Evolutionary conservation across 2,113 vertebrate species (phyloP), one percentile per base, ranked within the genome.

Genomic region (Merops nubicus): DNA sequence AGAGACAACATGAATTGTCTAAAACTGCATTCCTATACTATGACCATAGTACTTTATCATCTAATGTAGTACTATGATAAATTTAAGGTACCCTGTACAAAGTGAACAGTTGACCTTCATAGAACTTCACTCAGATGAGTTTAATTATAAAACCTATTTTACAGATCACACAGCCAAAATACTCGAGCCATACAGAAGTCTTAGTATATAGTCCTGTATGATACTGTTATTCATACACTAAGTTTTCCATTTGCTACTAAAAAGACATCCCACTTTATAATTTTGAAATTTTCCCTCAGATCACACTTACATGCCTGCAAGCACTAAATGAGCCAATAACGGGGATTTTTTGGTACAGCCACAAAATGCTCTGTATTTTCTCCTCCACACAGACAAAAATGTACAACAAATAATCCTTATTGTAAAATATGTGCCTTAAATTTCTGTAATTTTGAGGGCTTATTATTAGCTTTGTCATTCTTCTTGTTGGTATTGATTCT

Each of bases 401-500:
- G 5, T 15, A 74, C 8, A 76, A 74, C 10, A 77, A 10, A 51
- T 3, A 80, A 63, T 31, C 57, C 31, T 89, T 76, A 56, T 11
- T 3, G 1, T 10, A 88, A 90, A 85, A 80, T 26, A 84, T 10
- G 18, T 64, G 8, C 20, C 29, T 77, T 26, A 31, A 70, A 31
- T 38, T 64, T 48, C 14, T 33, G 5, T 31, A 38, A 54, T 62
- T 90, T 85, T 62, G 17, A 88, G 25, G 7, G 29, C 48, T 74
- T 88, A 34, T 65, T 69, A 73, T 70, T 67, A 72, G 81, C 33
- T 50, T 78, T 75, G 16, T 40, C 26, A 43, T 80, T 92, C 22
- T 83, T 63, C 64, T 89, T 82, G n/a, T 78, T 84, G 42, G 45
- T 81, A 89, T 33, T 57, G 89, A 91, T 89, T 96, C 50, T 60